phyloP scores from a whole-genome alignment of 2,113 vertebrate genomes.

The Vulpes vulpes region DNA sequence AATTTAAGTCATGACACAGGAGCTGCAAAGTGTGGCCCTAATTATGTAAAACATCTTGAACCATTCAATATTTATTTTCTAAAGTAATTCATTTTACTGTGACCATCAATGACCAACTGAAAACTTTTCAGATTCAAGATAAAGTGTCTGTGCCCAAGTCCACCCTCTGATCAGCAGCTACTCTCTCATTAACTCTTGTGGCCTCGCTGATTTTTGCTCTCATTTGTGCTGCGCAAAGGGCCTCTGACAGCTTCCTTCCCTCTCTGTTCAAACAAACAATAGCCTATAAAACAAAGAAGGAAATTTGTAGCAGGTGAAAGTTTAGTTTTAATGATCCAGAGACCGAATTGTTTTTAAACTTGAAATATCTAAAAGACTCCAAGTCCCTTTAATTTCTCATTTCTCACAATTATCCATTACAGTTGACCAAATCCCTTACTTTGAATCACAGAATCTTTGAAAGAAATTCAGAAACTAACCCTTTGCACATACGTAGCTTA shows the following conservation, averaged over 20 bases:
- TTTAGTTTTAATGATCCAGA: slow-evolving; percentile 76
- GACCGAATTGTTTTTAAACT: slow-evolving; percentile 61
- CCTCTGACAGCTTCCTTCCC: slow-evolving; percentile 38
- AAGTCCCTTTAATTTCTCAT: slow-evolving; percentile 51
- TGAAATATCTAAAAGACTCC: not conserved
- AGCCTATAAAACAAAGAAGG: slow-evolving; percentile 54
- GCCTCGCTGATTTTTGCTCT: not conserved
- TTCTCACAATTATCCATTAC: not conserved
- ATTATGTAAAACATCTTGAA: not conserved
- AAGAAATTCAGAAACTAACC: slow-evolving; percentile 62
- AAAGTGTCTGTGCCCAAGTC: not conserved
- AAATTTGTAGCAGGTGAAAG: slow-evolving; percentile 69
- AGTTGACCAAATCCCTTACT: not conserved
- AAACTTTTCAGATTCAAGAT: not conserved
- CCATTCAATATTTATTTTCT: not conserved
- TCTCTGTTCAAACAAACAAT: slow-evolving; percentile 65
- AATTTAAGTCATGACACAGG: not conserved
- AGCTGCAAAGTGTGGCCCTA: not conserved
- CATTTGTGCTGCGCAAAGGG: not conserved
- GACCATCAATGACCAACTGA: not conserved
- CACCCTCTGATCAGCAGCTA: not conserved
- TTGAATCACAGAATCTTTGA: slow-evolving; percentile 40
- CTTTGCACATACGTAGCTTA: slow-evolving; percentile 54
- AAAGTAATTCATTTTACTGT: not conserved
- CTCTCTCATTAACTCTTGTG: slow-evolving; percentile 44